Evolutionary conservation across 2,797 vertebrate species (phyloP), one percentile per base, ranked within the genome.

Genomic region (Tolypeutes matacus): DNA sequence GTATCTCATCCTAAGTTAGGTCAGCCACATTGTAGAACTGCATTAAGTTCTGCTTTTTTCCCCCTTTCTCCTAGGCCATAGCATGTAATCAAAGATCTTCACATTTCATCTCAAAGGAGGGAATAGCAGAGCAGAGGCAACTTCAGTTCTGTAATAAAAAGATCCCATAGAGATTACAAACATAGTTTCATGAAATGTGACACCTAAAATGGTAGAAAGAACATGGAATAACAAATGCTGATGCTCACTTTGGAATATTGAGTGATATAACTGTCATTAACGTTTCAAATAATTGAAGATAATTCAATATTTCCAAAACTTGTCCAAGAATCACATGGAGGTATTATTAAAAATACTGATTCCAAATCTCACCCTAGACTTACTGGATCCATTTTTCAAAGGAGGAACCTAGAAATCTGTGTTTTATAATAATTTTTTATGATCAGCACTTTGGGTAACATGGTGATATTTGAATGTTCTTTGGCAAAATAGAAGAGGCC

Each of bases 111-210:
- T 87, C 39, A 73, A 60, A 86, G 36, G 72, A 92, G 31, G 76
- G 8, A 46, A 23, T 5, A 81, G 70, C 17, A 84, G 25, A 95
- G 27, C 23, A 85, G 23, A 76, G 27, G 7, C 29, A 89, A 64
- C 34, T 64, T 94, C 25, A 89, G 34, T 51, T 95, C 76, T 93
- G 23, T 39, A 77, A 91, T 39, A n/a, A 94, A 92, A 94, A 17
- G 6, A 72, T 36, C 62, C 27, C 76, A 11, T 6, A 49, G 65
- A 69, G 9, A 87, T 39, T 29, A 39, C 31, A 75, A 49, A 21
- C 1, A 31, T 51, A 72, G 34, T 17, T 60, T 60, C 42, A 81
- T 80, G 34, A 93, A 80, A 85, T 75, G n/a, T 76, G 31, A 94
- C 86, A 14, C 15, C 7, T 11, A 75, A 91, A 62, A 78, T 20